Evolutionary conservation across 2,113 vertebrate species (phyloP).

Genomic region (Glaucidium brasilianum): DNA sequence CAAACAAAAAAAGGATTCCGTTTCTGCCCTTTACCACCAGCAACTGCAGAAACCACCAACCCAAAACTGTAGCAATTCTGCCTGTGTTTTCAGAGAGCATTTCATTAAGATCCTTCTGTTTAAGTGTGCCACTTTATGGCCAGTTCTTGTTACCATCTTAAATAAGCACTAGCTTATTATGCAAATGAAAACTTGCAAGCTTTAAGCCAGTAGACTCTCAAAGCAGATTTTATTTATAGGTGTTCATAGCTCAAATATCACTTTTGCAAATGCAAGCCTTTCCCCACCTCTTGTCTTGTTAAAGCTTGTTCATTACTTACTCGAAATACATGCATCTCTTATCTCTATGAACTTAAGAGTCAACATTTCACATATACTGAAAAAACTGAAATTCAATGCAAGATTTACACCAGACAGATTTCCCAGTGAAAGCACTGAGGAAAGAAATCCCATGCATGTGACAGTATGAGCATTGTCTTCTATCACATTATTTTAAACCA

Average conservation of each 20-base stretch:
- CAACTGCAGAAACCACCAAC: background rate
- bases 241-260: background rate
- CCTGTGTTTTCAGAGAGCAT: background rate
- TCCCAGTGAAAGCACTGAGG: background rate
- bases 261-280: background rate
- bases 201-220: background rate
- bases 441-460: background rate
- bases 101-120: background rate
- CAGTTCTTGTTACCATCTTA: background rate
- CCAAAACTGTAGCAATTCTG: background rate
- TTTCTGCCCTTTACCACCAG: background rate
- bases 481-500: background rate
- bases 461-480: background rate
- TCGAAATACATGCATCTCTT: background rate
- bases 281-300: too few relatives aligned
- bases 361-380: background rate
- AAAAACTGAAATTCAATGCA: background rate
- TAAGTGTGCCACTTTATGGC: background rate
- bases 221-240: background rate
- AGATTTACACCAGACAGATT: background rate
- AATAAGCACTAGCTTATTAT: background rate
- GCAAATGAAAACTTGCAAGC: background rate
- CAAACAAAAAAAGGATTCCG: too few relatives aligned
- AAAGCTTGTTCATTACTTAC: background rate
- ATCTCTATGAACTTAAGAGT: background rate